phyloP scores from a whole-genome alignment of 2,113 vertebrate species.

The Cairina moschata region DNA sequence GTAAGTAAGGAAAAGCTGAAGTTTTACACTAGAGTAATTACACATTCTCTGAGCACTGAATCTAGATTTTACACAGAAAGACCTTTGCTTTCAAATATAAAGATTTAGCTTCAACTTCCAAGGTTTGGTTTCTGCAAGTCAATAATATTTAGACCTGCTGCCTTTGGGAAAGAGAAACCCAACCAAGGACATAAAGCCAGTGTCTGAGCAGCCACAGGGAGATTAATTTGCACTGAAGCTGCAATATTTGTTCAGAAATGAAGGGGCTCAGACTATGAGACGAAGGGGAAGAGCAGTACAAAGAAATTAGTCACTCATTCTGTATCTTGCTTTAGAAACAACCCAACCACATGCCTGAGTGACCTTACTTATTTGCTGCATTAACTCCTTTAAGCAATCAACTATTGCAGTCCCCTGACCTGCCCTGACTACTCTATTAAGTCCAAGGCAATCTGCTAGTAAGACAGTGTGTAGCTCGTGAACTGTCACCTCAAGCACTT shows the following conservation, averaged over 20 bases:
- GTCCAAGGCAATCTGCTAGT: background rate
- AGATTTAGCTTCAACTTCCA: background rate
- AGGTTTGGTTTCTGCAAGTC: background rate
- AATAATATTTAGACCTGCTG: background rate
- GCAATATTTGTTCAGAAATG: background rate
- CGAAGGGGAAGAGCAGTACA: background rate
- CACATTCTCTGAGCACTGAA: background rate
- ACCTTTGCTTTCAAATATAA: background rate
- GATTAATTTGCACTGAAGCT: background rate
- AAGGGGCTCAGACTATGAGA: background rate
- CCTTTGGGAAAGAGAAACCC: background rate
- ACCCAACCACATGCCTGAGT: background rate
- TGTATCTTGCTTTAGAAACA: background rate
- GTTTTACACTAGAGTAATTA: background rate
- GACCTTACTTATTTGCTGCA: conserved; percentile 33
- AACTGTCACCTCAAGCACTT: conserved; percentile 55
- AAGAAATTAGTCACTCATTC: background rate
- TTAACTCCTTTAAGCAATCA: conserved; percentile 28
- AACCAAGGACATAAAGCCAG: background rate
- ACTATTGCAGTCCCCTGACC: conserved; percentile 20
- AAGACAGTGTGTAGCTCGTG: conserved; percentile 40
- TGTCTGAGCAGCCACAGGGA: background rate
- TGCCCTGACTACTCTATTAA: background rate
- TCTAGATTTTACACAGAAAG: background rate
- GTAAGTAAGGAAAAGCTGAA: background rate